Evolutionary conservation across 30 jellyfish, hydroid and myxozoan species (phyloP), one percentile per base, ranked within the genome.

Genomic region (Chironex yamaguchii): DNA sequence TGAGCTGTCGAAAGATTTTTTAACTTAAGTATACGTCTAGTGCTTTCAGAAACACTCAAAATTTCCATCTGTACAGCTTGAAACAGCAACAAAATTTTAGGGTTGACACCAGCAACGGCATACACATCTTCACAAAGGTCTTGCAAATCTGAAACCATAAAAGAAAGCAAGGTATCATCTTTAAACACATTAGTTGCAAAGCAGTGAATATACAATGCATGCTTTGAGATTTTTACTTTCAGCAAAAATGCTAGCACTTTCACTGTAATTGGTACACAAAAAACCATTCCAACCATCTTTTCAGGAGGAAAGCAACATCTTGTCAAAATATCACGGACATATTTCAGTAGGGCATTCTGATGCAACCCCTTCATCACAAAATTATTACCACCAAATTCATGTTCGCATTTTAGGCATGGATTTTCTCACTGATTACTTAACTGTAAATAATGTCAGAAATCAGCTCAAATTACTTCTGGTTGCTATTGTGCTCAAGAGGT

Each of bases 171-270:
- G 53, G 77, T 75, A 26, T 62, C 78, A 52, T 75, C 77, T 28
- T 75, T 58, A 48, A 48, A 73, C n/a, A n/a, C n/a, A n/a, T n/a
- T n/a, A n/a, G n/a, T n/a, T n/a, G n/a, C n/a, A n/a, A n/a, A n/a
- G 78, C 87, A 73, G 87, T 73, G 87, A 73, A 73, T 36, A 73
- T 73, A 73, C 77, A 73, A 17, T 73, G 87, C 84, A 36, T 73
- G 87, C 50, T 73, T 14, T 14, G 52, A 36, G 78, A 73, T 42
- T 24, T 42, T 13, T 50, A 36, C 81, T 50, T 73, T 73, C 13
- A 73, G 71, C 87, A 73, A 73, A 42, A 4, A 28, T 42, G 87
- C 87, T 1, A 73, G 79, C 20, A n/a, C 24, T 50, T 73, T 73
- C 87, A 73, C 29, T 50, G 82, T 50, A 36, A 79, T 36, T 42